phyloP scores from a whole-genome alignment of 2,113 vertebrate genomes.

The Chamaea fasciata region DNA sequence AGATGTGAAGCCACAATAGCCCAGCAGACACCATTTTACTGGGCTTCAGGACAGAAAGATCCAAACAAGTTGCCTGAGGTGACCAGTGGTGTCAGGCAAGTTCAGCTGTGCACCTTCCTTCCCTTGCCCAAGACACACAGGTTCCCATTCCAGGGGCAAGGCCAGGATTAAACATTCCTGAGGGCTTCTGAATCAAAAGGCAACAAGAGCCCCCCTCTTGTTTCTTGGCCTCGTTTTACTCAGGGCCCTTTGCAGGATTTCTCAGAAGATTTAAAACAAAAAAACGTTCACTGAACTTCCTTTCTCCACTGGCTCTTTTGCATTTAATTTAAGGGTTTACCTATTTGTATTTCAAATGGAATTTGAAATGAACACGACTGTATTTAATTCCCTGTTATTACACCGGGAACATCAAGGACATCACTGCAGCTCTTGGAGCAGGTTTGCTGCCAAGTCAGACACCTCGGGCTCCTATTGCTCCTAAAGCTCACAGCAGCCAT shows the following conservation, averaged over 20 bases:
- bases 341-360: constrained; percentile 30
- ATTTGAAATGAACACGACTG: neutral
- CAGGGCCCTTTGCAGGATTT: neutral
- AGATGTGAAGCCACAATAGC: neutral
- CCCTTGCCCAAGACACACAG: rapidly evolving
- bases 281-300: neutral
- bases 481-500: neutral
- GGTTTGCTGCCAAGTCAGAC: neutral
- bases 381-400: neutral
- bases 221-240: neutral
- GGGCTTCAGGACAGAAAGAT: neutral
- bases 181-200: neutral
- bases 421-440: neutral
- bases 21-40: neutral
- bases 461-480: rapidly evolving
- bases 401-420: neutral
- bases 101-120: neutral
- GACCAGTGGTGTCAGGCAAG: neutral
- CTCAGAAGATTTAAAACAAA: neutral
- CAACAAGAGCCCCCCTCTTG: neutral
- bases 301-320: neutral
- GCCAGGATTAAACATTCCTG: neutral
- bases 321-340: neutral
- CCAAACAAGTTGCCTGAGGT: neutral
- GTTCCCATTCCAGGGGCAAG: neutral